Evolutionary conservation across 2,888 invertebrate species (phyloP), one percentile per base, ranked within the genome.

Genomic region (Nomada flava): DNA sequence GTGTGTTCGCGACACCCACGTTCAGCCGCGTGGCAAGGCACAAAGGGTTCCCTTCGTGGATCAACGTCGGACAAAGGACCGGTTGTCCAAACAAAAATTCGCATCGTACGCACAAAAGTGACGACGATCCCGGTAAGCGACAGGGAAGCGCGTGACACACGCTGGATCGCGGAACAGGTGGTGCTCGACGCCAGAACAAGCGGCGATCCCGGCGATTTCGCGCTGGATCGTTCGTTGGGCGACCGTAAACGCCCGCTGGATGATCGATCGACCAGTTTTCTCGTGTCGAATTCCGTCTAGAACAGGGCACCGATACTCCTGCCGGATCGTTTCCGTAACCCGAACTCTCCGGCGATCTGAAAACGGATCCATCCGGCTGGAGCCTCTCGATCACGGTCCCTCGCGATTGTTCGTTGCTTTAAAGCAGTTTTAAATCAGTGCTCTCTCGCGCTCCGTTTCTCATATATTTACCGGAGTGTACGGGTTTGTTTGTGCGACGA

Each of bases 11-110:
- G 84, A 83, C 79, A 86, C 73, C 75, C 79, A 53, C 82, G 76
- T 50, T 59, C 50, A 50, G 52, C 52, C 73, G 63, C 63, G 60
- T 78, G 59, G 63, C 59, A 9, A 64, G 52, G 79, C 63, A 84
- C 82, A 76, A 86, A 87, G 73, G 75, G 26, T 60, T 60, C 78
- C 67, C 74, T 76, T 71, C 75, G 84, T 75, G 79, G 81, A 86
- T 87, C 81, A 86, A 75, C 82, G 84, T 67, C 62, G 80, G 69
- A 87, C 76, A 83, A 86, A 88, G 83, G 75, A 75, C 47, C 77
- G 65, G 77, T 88, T 88, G 85, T 86, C 82, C 85, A 76, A 86
- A 86, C 80, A 85, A 77, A 88, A 86, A 83, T 82, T 82, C 76
- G 78, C 68, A 72, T 79, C 82, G 76, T 59, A 57, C 71, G 59